Base-by-base conservation (phyloP, 2,888 invertebrate genomes). In the Cabera pusaria region DNA sequence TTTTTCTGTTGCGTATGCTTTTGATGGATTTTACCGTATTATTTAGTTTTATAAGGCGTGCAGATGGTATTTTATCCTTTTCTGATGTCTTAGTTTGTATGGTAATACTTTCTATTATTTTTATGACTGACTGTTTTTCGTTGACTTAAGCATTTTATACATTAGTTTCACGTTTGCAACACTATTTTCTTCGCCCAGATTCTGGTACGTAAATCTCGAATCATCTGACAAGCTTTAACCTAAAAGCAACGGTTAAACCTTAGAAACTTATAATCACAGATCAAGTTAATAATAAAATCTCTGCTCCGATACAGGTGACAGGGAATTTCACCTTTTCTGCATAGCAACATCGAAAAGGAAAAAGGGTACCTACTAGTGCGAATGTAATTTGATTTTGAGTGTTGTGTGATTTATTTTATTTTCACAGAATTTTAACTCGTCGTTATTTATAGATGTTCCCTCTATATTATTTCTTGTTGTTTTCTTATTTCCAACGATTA, bases 391-490 rank as follows among this genome's bases (percentile, higher is more conserved):
- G 24, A 35, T 42, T 40, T 55, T 47, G 31, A 5, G 19, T 25
- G 42, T 48, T 55, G 64, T 58, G 60, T 57, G 43, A 42, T 44
- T 51, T 47, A 37, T 32, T 37, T 48, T 47, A 48, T 57, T 59
- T 56, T 54, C 57, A 58, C 35, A 60, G 41, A 55, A 62, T 59
- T 68, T 72, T 71, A 64, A 66, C 59, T 61, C 32, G 46, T 55
- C 60, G 72, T 74, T 74, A 68, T 63, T 52, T 52, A 39, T 41
- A 52, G 47, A 38, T 38, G 40, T 49, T 45, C 9, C 16, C 43
- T 48, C 19, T 25, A 20, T 29, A 25, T 23, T 41, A 44, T 49
- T 57, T 60, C 56, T 63, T 57, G 57, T 67, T 66, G 56, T 64
- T 62, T 56, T 59, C 34, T 50, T 33, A 16, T 18, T 49, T 49